These are phyloP conservation scores for Drosophila seclusa DNA, from an alignment of 2,888 invertebrate species.

Conservation along the genomic window DNA sequence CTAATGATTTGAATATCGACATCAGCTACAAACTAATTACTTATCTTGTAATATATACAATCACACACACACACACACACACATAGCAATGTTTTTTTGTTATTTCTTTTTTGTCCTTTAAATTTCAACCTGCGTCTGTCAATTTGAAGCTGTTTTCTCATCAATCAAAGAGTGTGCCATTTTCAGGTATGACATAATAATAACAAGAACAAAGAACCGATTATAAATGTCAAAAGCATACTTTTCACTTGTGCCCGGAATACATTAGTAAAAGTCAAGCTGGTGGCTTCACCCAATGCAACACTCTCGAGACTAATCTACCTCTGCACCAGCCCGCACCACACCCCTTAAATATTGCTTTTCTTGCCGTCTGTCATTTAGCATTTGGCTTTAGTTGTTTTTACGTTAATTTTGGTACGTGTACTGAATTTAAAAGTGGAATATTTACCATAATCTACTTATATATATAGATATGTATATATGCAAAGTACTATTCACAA, in stretches of 20 bases:
- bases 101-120: too few species aligned
- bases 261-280: constrained; percentile 4
- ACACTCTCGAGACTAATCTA: not conserved
- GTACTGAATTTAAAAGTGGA: constrained; percentile 13
- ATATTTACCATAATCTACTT: constrained; percentile 7
- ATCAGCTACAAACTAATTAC: not conserved
- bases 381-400: constrained; percentile 16
- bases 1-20: not conserved
- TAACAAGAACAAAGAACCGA: constrained; percentile 1
- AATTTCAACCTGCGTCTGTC: not conserved
- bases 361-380: constrained; percentile 1
- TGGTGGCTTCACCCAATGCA: not conserved
- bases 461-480: not conserved
- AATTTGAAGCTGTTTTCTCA: constrained; percentile 1
- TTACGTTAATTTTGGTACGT: constrained; percentile 23
- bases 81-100: not conserved
- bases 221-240: constrained; percentile 15
- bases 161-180: constrained; percentile 2
- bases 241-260: constrained; percentile 4
- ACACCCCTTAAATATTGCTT: not conserved
- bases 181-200: constrained; percentile 2
- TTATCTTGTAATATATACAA: not conserved
- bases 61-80: not conserved
- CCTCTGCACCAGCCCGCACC: not conserved
- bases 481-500: not conserved